Base-by-base conservation (phyloP, 1,140 invertebrate genomes). In the Drosophila tristis region DNA sequence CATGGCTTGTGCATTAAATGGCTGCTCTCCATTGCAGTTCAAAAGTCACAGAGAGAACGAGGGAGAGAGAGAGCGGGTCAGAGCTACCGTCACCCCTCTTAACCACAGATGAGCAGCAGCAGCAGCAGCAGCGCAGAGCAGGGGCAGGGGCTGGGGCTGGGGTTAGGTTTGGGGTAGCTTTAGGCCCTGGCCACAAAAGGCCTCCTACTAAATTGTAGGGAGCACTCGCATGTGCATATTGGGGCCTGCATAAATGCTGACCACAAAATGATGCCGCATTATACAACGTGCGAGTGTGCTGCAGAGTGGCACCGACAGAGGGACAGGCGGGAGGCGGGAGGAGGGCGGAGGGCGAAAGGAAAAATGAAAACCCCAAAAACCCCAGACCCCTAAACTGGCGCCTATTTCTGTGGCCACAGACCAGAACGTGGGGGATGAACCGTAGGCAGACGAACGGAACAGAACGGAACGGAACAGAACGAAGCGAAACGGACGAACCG, bases 241-340 rank as follows among this genome's bases (percentile, higher is more conserved):
- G 74, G 60, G 42, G 73, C 58, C 72, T 70, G 84, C 84, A 89
- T 89, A 89, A 89, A 89, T 89, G 84, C 84, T 89, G 85, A 89
- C 84, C 84, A 82, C 85, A 89, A 90, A 85, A 87, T 87, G 84
- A 87, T 87, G 84, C 79, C 84, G 79, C 84, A 87, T 87, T 87
- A 87, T 87, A 89, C 79, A 87, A 79, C 84, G 73, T 70, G 59
- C 67, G 62, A 78, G 73, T 47, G 56, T 61, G 56, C 51, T 15
- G 47, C 25, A 47, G 61, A 55, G 53, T 50, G 63, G 39, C 11
- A n/a, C 11, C 47, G 31, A 23, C 31, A 8, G 39, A 43, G 48
- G n/a, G 31, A 13, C 4, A 6, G 11, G 9, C 15, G 23, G 25
- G n/a, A n/a, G n/a, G n/a, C n/a, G n/a, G n/a, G n/a, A n/a, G n/a